Base-by-base conservation (phyloP, 2,113 vertebrate species). In the Amphiprion percula region DNA sequence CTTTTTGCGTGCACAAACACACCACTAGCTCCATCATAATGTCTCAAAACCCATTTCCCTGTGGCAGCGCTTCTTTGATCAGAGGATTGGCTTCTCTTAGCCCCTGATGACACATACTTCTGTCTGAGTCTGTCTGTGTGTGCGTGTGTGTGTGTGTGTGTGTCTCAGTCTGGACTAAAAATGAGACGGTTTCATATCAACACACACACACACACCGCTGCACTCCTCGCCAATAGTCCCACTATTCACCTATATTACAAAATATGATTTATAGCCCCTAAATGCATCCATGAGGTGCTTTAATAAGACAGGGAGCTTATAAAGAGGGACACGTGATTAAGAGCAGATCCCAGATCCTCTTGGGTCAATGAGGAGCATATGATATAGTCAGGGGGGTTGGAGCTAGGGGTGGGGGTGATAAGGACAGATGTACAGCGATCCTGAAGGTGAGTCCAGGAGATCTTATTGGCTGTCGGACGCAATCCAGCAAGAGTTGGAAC, bases 271-370 rank as follows among this genome's bases (percentile, higher is more conserved):
- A 93, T 93, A 83, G 80, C 70, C 74, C 63, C 73, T 85, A 84
- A 92, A 91, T 88, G 68, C 77, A 86, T 55, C 80, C 79, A 68
- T 89, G 82, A 91, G 88, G 80, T 76, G 68, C 79, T 88, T 91
- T 92, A 92, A 92, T 94, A 90, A 93, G 88, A 88, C 86, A 89
- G 70, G 77, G 83, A 88, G 87, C 87, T 91, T 93, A 92, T 91
- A 80, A 93, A 90, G 88, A 91, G 55, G 78, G 86, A 90, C 52
- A 37, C 74, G 77, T 93, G 93, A 94, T 94, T 90, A 93, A 93
- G 89, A 93, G 89, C 92, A 93, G 92, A 92, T 90, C 86, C 66
- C 52, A 81, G 59, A 84, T 83, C 69, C 79, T 79, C 81, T 79
- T 79, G 80, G 87, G 87, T 89, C 81, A 80, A 52, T 56, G 79